Percentiles rank a stretch among this genome's conserved stretches.
These are phyloP conservation scores for Ctenosaura bakeri DNA, from an alignment of 2,797 vertebrate species.

Conservation along the genomic window DNA sequence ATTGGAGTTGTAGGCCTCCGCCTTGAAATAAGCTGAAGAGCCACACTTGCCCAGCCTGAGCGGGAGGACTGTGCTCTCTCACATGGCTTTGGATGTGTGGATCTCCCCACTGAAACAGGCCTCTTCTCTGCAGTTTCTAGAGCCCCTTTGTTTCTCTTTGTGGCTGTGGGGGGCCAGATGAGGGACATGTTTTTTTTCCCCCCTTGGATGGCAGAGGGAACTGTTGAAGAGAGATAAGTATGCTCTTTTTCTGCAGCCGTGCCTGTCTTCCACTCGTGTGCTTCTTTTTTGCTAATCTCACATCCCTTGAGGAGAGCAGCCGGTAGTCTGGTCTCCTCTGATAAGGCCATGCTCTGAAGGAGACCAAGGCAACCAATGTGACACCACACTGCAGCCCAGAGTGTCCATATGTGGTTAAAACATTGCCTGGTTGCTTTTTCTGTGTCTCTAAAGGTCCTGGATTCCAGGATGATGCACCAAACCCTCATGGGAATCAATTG, in stretches of 20 bases:
- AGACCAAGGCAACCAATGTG: background rate
- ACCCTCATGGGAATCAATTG: too few relatives aligned
- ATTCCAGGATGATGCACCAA: background rate
- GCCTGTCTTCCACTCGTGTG: slow-evolving; percentile 45
- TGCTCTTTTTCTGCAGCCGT: slow-evolving; percentile 27
- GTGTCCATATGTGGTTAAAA: background rate
- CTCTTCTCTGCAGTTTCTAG: too few relatives aligned
- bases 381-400: rapidly evolving
- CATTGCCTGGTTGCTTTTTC: background rate
- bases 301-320: slow-evolving; percentile 30
- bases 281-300: slow-evolving; percentile 64
- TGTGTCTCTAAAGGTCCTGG: background rate
- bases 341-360: slow-evolving; percentile 30
- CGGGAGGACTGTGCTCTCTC: background rate
- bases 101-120: too few relatives aligned
- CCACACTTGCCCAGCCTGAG: background rate
- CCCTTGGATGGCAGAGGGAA: slow-evolving; percentile 28
- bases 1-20: too few relatives aligned
- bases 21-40: too few relatives aligned
- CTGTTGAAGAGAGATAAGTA: slow-evolving; percentile 70
- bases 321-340: slow-evolving; percentile 33
- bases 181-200: background rate
- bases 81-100: background rate
- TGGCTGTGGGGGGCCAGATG: too few relatives aligned
- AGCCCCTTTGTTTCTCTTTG: too few relatives aligned